Base-by-base conservation (phyloP, 2,888 invertebrate genomes). In the Steinernema hermaphroditum region DNA sequence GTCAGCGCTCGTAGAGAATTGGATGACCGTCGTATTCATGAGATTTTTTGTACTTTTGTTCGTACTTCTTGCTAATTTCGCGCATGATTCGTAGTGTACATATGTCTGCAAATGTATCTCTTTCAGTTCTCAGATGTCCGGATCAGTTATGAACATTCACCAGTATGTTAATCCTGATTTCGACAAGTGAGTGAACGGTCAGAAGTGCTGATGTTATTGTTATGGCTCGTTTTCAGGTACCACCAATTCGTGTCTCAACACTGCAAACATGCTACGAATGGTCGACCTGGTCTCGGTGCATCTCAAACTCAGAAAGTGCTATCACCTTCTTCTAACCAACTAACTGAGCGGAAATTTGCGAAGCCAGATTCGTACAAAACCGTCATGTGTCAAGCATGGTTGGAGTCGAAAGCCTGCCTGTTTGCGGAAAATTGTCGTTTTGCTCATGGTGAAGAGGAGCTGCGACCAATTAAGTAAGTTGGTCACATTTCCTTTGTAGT, bases 361-460 rank as follows among this genome's bases (percentile, higher is more conserved):
- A 78, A 79, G 49, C 84, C 83, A 4, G 85, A 85, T 43, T 81
- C 84, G 8, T 85, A 82, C 80, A 85, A 85, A 74, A 85, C 85
- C 6, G 85, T 85, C 8, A 85, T 85, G 79, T 85, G 85, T 71
- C 84, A 85, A 72, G 83, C 84, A 6, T 85, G 83, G 83, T 76
- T 83, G 12, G 84, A 85, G 71, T 78, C 81, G 19, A 77, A 76
- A 41, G 77, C 75, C 16, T 84, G 84, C 76, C 72, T 78, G 6
- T 84, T 84, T 69, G 83, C 80, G 14, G 83, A 84, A 71, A 84
- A 84, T 57, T 84, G 84, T 71, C 75, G 81, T 41, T 84, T 84
- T 70, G 84, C 84, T 6, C 84, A 84, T 70, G 84, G 84, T 68
- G 84, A 85, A 68, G 74, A 78, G 14, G 84, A 84, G 72, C 75